Percentiles rank a stretch among this genome's conserved stretches.
These are phyloP conservation scores for Recurvirostra avosetta DNA, from an alignment of 2,113 vertebrate species.

Conservation along the genomic window DNA sequence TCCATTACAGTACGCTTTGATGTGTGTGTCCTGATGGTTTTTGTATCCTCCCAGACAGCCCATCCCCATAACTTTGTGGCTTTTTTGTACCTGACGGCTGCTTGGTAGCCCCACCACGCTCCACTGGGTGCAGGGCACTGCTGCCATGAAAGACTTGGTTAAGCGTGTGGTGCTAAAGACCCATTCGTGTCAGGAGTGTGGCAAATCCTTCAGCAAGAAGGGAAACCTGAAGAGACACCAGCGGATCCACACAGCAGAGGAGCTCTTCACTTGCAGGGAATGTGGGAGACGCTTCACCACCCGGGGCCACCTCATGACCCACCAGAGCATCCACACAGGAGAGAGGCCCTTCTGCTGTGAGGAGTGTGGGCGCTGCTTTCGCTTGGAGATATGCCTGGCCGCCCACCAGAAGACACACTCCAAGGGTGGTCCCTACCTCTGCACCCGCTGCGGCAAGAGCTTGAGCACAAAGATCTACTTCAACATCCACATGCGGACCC, in stretches of 20 bases:
- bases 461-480: conserved; percentile 5
- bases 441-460: neutral
- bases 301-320: neutral
- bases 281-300: neutral
- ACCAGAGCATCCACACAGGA: neutral
- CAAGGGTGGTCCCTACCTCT: conserved; percentile 12
- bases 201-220: conserved; percentile 20
- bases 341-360: neutral
- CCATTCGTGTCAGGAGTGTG: neutral
- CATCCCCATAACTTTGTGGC: neutral
- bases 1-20: neutral
- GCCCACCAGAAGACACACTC: neutral
- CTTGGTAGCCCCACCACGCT: neutral
- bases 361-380: neutral
- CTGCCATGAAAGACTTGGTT: neutral
- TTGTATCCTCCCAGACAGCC: neutral
- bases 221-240: conserved; percentile 3
- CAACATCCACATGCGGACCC: neutral
- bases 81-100: neutral
- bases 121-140: neutral
- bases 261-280: neutral
- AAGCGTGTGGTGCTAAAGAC: neutral
- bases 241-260: neutral
- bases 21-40: neutral
- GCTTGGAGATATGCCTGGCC: neutral